Percentiles rank a stretch among this genome's conserved stretches.
Conservation (phyloP, 2,888 invertebrate genomes). For the Tetanocera ferruginea region DNA sequence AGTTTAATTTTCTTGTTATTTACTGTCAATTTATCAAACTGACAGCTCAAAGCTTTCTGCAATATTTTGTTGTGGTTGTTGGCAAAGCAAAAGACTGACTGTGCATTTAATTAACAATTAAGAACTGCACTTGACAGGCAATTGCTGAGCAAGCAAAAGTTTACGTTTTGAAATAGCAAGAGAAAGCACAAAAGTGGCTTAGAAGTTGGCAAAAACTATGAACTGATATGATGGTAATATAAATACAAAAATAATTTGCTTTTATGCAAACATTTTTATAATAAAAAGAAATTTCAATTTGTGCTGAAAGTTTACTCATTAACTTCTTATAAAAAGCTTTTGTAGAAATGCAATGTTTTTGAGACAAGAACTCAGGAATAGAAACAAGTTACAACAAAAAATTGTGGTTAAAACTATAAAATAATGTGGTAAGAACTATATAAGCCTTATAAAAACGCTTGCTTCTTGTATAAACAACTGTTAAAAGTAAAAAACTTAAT, state of each 20-base stretch:
- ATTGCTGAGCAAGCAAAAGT: background rate
- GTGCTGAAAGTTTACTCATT: no score
- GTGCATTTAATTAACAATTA: conserved; percentile 4
- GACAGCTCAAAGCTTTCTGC: background rate
- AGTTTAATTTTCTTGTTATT: conserved; percentile 12
- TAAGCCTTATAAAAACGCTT: no score
- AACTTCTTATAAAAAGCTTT: no score
- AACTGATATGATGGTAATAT: background rate
- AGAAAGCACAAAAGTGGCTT: background rate
- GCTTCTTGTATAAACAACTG: no score
- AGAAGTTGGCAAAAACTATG: no score
- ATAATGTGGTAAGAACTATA: no score
- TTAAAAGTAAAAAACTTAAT: no score
- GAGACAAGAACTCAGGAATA: no score
- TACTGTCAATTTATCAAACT: conserved; percentile 25
- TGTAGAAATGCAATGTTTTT: no score
- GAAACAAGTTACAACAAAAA: background rate
- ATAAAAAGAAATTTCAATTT: no score
- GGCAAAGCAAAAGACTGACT: background rate
- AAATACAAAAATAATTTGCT: background rate
- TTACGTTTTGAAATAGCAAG: background rate
- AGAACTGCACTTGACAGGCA: background rate
- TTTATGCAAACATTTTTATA: no score
- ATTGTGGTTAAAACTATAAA: background rate
- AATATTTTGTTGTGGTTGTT: conserved; percentile 5